Evolutionary conservation across 2,888 invertebrate genomes (phyloP).

Genomic region (Harmothoe impar): DNA sequence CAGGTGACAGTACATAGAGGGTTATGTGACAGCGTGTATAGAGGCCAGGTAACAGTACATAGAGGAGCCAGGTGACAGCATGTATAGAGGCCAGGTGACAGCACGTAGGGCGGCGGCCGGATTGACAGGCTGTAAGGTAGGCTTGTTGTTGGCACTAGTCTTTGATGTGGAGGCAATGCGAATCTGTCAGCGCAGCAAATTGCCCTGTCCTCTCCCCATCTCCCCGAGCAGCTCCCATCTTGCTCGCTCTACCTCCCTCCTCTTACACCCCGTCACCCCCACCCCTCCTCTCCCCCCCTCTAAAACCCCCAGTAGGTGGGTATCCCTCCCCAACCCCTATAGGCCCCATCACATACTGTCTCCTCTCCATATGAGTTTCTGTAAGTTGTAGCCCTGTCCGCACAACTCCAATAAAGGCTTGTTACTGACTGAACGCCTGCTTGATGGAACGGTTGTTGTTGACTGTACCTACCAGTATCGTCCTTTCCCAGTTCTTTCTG

Average conservation of each 20-base stretch:
- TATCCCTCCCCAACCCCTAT: too few species aligned
- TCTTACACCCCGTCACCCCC: background rate
- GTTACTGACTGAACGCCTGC: background rate
- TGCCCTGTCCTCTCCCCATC: constrained; percentile 16
- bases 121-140: background rate
- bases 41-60: background rate
- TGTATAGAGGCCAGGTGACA: background rate
- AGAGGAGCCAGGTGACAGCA: too few species aligned
- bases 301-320: too few species aligned
- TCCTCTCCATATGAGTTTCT: too few species aligned
- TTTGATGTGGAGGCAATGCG: background rate
- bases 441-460: background rate
- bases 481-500: too few species aligned
- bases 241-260: background rate
- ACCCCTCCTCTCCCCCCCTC: background rate
- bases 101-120: background rate
- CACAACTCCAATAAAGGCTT: background rate
- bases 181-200: constrained; percentile 6
- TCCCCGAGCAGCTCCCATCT: background rate
- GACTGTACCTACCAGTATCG: background rate
- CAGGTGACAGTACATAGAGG: too few species aligned
- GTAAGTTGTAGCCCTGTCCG: background rate
- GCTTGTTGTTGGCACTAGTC: background rate
- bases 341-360: too few species aligned
- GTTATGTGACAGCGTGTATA: too few species aligned